These are phyloP conservation scores for Sphaerodactylus townsendi DNA, from an alignment of 2,113 vertebrate species.

Conservation along the genomic window DNA sequence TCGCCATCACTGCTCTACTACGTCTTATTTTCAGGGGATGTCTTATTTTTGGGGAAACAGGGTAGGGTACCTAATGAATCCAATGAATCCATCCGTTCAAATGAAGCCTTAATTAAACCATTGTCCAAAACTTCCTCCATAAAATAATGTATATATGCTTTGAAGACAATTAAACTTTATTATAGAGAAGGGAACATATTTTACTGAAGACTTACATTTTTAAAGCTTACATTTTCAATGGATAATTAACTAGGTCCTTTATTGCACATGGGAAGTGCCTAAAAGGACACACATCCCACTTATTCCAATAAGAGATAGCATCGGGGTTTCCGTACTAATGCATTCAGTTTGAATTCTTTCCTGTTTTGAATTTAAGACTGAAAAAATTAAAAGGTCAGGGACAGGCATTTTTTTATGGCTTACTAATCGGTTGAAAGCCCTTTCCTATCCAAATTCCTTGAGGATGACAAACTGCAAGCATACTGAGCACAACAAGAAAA, in stretches of 20 bases:
- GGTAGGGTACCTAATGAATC: background rate
- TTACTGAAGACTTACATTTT: background rate
- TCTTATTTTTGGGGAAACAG: no score
- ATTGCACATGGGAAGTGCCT: background rate
- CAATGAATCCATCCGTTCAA: no score
- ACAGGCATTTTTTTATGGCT: background rate
- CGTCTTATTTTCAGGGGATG: no score
- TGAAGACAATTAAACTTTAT: background rate
- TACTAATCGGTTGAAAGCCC: background rate
- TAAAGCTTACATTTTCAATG: background rate
- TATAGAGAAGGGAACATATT: background rate
- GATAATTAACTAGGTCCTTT: background rate
- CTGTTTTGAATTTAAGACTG: background rate
- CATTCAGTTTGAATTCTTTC: no score
- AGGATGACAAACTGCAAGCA: background rate
- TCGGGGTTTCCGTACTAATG: background rate
- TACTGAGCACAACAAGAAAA: slow-evolving; percentile 7
- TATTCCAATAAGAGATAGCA: background rate
- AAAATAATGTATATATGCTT: background rate
- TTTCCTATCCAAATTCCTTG: slow-evolving; percentile 12
- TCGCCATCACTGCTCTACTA: no score
- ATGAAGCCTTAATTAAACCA: background rate
- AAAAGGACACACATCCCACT: background rate
- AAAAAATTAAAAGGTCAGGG: background rate
- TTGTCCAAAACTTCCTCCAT: background rate